A percentile compares a stretch with the other conserved stretches of the same genome.
These are phyloP conservation scores for Kradibia gibbosae DNA, from an alignment of 1,140 invertebrate genomes.

Conservation along the genomic window DNA sequence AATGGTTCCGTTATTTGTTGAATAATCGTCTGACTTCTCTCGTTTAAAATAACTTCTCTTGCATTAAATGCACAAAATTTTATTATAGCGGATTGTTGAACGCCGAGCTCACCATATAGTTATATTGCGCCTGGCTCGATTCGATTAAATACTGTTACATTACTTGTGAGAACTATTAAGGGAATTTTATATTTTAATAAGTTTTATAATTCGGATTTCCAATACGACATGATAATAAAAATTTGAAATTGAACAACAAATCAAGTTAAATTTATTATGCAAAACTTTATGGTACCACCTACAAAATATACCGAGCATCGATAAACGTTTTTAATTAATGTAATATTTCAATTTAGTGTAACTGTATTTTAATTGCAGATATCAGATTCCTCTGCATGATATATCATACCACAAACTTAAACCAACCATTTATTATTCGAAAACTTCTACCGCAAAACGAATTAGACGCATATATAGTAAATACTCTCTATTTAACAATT, in stretches of 20 bases:
- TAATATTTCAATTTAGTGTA: constrained; percentile 10
- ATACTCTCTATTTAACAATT: not conserved
- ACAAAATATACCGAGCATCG: not conserved
- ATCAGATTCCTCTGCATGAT: not conserved
- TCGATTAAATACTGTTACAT: too few relatives aligned
- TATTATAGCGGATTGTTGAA: too few relatives aligned
- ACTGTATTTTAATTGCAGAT: not conserved
- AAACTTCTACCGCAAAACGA: not conserved
- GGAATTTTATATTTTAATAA: too few relatives aligned
- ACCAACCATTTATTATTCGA: not conserved
- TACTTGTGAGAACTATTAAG: too few relatives aligned
- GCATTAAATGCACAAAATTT: too few relatives aligned
- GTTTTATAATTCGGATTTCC: too few relatives aligned
- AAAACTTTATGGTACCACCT: not conserved
- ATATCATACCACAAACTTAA: not conserved
- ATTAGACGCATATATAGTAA: not conserved
- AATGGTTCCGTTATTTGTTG: not conserved
- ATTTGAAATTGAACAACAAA: not conserved
- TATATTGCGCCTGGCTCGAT: too few relatives aligned
- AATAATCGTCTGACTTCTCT: not conserved
- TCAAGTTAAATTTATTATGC: not conserved
- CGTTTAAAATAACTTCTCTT: too few relatives aligned
- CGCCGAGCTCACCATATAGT: too few relatives aligned
- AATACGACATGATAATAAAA: too few relatives aligned
- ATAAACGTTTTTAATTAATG: not conserved